Evolutionary conservation across 1,140 invertebrate genomes (phyloP).

Genomic region (Drosophila oshimai): DNA sequence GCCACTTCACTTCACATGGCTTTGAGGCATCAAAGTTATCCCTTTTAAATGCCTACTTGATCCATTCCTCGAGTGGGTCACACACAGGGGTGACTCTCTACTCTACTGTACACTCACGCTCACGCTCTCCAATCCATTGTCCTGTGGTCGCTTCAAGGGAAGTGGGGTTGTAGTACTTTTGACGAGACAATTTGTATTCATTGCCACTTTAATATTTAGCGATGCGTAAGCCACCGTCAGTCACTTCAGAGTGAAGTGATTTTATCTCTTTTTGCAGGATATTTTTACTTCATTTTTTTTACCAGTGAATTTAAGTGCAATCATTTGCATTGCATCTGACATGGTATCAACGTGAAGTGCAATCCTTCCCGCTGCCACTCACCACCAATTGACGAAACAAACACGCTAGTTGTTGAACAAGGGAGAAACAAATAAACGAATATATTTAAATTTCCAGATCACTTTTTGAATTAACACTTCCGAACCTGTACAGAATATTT

Average conservation of each 20-base stretch:
- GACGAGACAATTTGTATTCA: slow-evolving; percentile 61
- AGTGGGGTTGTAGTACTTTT: slow-evolving; percentile 22
- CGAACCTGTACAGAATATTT: slow-evolving; percentile 16
- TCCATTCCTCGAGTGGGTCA: slow-evolving; percentile 12
- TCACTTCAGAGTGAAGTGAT: slow-evolving; percentile 20
- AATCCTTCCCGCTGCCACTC: slow-evolving; percentile 15
- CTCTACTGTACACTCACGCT: not conserved
- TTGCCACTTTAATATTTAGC: slow-evolving; percentile 64
- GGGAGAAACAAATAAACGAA: slow-evolving; percentile 11
- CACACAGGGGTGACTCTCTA: not conserved
- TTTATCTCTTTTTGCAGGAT: not conserved
- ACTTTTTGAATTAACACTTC: slow-evolving; percentile 32
- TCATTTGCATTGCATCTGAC: slow-evolving; percentile 53
- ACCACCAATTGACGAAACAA: slow-evolving; percentile 32
- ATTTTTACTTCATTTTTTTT: not conserved
- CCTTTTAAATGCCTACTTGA: slow-evolving; percentile 37
- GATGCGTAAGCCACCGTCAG: slow-evolving; percentile 40
- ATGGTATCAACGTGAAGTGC: slow-evolving; percentile 36
- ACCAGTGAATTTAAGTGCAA: slow-evolving; percentile 26
- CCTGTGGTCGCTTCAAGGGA: slow-evolving; percentile 13
- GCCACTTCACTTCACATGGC: slow-evolving; percentile 10
- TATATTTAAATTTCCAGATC: slow-evolving; percentile 3
- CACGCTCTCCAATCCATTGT: slow-evolving; percentile 17
- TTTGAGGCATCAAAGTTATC: slow-evolving; percentile 30
- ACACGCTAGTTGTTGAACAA: not conserved